A percentile compares a stretch with the other conserved stretches of the same genome.
phyloP scores from a whole-genome alignment of 2,797 vertebrate genomes.

The Buphagus erythrorhynchus region DNA sequence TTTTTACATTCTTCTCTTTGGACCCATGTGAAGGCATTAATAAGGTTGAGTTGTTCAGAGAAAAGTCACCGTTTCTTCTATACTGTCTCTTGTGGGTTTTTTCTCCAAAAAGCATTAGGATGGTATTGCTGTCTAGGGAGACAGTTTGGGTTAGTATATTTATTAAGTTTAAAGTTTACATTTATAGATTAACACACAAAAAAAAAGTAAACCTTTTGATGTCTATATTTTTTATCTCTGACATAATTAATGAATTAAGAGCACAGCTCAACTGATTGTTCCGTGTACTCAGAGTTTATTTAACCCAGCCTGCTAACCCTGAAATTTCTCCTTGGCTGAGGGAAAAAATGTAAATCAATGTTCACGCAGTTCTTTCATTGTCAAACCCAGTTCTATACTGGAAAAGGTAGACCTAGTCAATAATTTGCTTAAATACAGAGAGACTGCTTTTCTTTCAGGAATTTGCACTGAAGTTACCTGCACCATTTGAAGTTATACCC shows the following conservation, averaged over 20 bases:
- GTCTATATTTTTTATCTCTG: neutral
- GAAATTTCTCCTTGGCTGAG: neutral
- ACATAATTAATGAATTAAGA: neutral
- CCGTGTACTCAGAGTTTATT: neutral
- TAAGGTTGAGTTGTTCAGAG: neutral
- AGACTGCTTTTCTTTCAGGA: neutral
- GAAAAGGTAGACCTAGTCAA: neutral
- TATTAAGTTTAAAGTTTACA: neutral
- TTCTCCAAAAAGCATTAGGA: neutral
- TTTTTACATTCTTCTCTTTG: neutral
- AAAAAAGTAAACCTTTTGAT: neutral
- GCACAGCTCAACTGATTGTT: neutral
- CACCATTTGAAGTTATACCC: neutral
- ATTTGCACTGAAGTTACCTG: slow-evolving; percentile 33
- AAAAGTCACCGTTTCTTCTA: neutral
- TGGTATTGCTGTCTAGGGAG: neutral
- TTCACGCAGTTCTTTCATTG: neutral
- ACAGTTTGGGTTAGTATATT: neutral
- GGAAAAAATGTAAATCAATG: neutral
- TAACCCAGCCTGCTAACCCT: neutral
- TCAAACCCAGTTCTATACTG: neutral
- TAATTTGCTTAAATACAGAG: neutral
- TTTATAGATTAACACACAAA: neutral
- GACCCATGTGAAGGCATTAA: neutral
- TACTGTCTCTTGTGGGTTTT: neutral